A percentile compares a stretch with the other conserved stretches of the same genome.
Conservation (phyloP, 2,888 invertebrate species). For the Cataglyphis rosenhaueri region DNA sequence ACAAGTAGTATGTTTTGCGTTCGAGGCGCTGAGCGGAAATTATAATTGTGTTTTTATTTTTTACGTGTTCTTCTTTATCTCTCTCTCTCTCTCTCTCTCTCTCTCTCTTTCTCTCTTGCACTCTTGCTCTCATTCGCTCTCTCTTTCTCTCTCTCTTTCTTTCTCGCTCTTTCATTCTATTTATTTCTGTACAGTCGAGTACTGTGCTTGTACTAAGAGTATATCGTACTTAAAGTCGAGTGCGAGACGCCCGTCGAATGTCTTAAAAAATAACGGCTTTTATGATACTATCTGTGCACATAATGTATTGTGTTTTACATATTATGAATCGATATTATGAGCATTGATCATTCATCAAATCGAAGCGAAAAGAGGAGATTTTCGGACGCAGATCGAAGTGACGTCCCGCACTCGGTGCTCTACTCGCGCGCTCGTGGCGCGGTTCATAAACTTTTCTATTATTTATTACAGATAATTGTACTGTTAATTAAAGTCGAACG, state of each 20-base stretch:
- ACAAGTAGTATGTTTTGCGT: constrained; percentile 79
- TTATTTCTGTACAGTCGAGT: constrained; percentile 70
- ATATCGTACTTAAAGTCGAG: constrained; percentile 77
- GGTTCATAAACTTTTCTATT: constrained; percentile 65
- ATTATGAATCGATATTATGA: not conserved
- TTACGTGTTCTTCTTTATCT: constrained; percentile 68
- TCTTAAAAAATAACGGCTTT: constrained; percentile 22
- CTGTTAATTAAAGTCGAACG: constrained; percentile 76
- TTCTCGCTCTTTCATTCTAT: constrained; percentile 31
- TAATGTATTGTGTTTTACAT: constrained; percentile 14
- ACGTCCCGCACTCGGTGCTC: constrained; percentile 54
- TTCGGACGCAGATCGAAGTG: constrained; percentile 32
- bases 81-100: constrained; percentile 41
- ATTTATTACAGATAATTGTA: constrained; percentile 78
- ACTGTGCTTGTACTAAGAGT: constrained; percentile 80
- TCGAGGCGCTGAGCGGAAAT: constrained; percentile 85
- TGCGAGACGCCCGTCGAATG: constrained; percentile 49
- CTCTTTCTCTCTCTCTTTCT: constrained; percentile 27
- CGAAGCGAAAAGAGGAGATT: not conserved
- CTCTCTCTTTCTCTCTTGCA: constrained; percentile 28
- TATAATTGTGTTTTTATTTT: constrained; percentile 70
- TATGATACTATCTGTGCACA: not conserved
- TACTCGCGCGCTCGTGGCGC: constrained; percentile 59
- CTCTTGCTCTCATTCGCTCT: constrained; percentile 36
- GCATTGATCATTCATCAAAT: constrained; percentile 1